phyloP scores from a whole-genome alignment of 2,888 invertebrate species.

The Phymatocera aterrima region DNA sequence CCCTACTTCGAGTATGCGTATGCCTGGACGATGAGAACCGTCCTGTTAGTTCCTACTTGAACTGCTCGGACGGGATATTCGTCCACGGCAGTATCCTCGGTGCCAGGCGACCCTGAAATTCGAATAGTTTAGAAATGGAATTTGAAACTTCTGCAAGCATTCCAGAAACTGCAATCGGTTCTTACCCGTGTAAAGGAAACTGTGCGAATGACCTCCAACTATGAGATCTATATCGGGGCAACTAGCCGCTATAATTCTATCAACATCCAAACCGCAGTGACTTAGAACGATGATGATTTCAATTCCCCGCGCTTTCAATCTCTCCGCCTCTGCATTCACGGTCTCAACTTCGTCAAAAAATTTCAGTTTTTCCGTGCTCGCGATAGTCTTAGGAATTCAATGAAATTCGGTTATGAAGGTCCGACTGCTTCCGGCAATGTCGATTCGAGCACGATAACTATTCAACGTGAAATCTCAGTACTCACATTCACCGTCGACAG shows the following conservation, averaged over 20 bases:
- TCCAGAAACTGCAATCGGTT: conserved; percentile 31
- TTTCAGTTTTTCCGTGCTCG: conserved; percentile 81
- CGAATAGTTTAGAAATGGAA: not conserved
- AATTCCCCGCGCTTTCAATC: conserved; percentile 79
- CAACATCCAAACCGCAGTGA: conserved; percentile 86
- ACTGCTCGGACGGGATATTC: conserved; percentile 84
- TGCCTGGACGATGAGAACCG: conserved; percentile 84
- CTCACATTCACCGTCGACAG: conserved; percentile 81
- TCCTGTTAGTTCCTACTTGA: conserved; percentile 77
- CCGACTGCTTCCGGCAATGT: not conserved
- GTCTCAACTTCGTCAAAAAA: conserved; percentile 83
- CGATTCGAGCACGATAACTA: not conserved
- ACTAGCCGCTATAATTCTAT: conserved; percentile 80
- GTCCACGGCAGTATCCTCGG: conserved; percentile 76
- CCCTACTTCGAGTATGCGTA: conserved; percentile 80
- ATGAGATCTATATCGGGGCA: conserved; percentile 86
- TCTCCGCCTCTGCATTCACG: conserved; percentile 81
- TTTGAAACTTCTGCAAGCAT: not conserved
- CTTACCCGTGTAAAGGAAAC: conserved; percentile 82
- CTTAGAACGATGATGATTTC: conserved; percentile 89
- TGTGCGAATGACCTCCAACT: conserved; percentile 91
- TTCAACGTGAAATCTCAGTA: conserved; percentile 46
- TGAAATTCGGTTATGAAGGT: not conserved
- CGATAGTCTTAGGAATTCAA: conserved; percentile 78
- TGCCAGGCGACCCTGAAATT: conserved; percentile 14